Base-by-base conservation (phyloP, 2,888 invertebrate genomes). In the Rhagium mordax region DNA sequence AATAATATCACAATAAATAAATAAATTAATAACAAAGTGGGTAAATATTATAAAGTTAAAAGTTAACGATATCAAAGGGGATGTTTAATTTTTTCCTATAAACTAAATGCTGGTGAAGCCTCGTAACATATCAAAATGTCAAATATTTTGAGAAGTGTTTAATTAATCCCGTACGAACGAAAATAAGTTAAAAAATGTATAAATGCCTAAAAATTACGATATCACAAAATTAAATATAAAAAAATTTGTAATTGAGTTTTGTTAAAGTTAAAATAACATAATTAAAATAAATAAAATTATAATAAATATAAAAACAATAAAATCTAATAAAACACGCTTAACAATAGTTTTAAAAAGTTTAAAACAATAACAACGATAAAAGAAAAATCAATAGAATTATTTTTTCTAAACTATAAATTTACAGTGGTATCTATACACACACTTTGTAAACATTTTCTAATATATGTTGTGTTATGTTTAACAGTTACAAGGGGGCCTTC, bases 241-340 rank as follows among this genome's bases (percentile, higher is more conserved):
- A n/a, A n/a, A 15, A 59, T 29, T 33, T 51, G 16, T 29, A 53
- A 61, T 16, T 29, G 15, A 33, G 15, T 47, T 7, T 21, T 6
- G 33, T 51, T 67, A 67, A 57, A 62, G 57, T 15, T 48, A 62
- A 67, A 47, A 62, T 48, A 73, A 75, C 78, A 76, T 74, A 78
- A 79, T 81, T 75, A 79, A 77, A 80, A 81, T 76, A 81, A 69
- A 55, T 61, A 65, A 65, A 64, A 53, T 51, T 53, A 62, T 55
- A 70, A 65, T 69, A 51, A 68, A 72, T 70, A 70, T 55, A 48
- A 70, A 72, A 64, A 62, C 57, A 64, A 65, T 67, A 67, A 57
- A 29, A 65, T 60, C 51, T 65, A 55, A 59, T 68, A 73, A 64
- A 70, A 65, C 20, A 55, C 47, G 47, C 29, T 18, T 67, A 73